Evolutionary conservation across 2,888 invertebrate genomes (phyloP).

Genomic region (Teleiodes luculella): DNA sequence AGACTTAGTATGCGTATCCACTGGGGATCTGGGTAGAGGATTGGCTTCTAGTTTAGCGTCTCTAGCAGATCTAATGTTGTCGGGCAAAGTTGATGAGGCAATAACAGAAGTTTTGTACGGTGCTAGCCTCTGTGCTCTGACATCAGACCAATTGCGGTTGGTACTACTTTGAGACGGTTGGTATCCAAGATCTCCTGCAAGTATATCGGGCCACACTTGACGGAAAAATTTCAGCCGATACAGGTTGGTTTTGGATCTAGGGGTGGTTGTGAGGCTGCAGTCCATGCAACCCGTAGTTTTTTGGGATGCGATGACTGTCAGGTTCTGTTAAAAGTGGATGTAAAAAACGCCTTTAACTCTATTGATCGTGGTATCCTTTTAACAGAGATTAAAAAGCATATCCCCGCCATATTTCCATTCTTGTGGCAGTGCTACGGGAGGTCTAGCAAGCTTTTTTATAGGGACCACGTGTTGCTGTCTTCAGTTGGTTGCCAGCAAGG

Average conservation of each 20-base stretch:
- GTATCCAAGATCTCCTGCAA: neutral
- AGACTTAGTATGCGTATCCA: neutral
- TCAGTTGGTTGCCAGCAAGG: conserved; percentile 4
- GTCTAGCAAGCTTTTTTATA: neutral
- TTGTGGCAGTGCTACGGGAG: conserved; percentile 1
- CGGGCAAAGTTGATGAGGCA: neutral
- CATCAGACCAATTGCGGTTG: conserved; percentile 9
- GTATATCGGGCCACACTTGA: neutral
- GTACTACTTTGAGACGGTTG: neutral
- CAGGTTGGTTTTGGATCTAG: too few species aligned
- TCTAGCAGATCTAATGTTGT: conserved; percentile 10
- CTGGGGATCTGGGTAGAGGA: neutral
- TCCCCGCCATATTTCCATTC: neutral
- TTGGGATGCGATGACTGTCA: neutral
- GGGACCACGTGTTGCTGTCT: neutral
- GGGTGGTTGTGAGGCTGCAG: conserved; percentile 8
- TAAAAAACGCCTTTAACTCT: neutral
- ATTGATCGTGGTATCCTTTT: neutral
- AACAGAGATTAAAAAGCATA: neutral
- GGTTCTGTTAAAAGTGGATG: neutral
- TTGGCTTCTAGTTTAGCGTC: neutral
- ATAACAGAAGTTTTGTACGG: conserved; percentile 1
- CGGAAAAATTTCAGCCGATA: neutral
- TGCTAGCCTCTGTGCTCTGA: conserved; percentile 13
- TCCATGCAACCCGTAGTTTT: neutral